A percentile compares a stretch with the other conserved stretches of the same genome.
Conservation (phyloP, 1,140 invertebrate species). For the Centruroides sculpturatus region DNA sequence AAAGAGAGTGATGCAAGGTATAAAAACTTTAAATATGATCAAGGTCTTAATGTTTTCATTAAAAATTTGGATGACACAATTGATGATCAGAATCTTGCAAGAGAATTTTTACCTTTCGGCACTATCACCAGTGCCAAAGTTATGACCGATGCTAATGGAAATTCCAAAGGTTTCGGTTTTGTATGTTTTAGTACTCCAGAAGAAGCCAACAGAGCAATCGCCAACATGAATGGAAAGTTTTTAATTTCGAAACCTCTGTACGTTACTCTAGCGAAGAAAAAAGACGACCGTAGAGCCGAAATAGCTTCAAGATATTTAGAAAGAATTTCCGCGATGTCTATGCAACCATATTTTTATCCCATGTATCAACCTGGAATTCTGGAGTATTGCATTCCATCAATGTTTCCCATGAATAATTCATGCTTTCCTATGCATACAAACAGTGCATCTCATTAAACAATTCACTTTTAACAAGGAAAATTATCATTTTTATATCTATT, state of each 20-base stretch:
- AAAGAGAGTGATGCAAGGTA: neutral
- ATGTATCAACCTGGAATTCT: too few relatives aligned
- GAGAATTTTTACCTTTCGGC: constrained; percentile 43
- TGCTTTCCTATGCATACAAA: too few relatives aligned
- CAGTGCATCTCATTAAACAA: too few relatives aligned
- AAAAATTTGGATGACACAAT: neutral
- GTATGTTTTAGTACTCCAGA: constrained; percentile 96
- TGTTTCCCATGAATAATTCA: too few relatives aligned
- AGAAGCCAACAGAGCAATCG: constrained; percentile 79
- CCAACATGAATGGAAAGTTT: constrained; percentile 79
- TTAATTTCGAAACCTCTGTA: constrained; percentile 51
- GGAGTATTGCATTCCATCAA: too few relatives aligned
- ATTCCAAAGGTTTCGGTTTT: constrained; percentile 93
- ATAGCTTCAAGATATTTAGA: too few relatives aligned
- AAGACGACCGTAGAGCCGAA: constrained; percentile 25
- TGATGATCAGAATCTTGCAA: neutral
- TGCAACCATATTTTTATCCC: too few relatives aligned
- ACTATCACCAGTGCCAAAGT: constrained; percentile 58
- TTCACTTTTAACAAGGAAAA: too few relatives aligned
- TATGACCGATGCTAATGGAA: constrained; percentile 74
- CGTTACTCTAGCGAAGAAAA: constrained; percentile 94
- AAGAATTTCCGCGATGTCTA: too few relatives aligned
- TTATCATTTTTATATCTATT: too few relatives aligned
- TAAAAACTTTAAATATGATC: neutral
- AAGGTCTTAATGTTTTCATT: neutral